A percentile compares a stretch with the other conserved stretches of the same genome.
Evolutionary conservation across 2,113 vertebrate species (phyloP).

Genomic region (Shinisaurus crocodilurus): DNA sequence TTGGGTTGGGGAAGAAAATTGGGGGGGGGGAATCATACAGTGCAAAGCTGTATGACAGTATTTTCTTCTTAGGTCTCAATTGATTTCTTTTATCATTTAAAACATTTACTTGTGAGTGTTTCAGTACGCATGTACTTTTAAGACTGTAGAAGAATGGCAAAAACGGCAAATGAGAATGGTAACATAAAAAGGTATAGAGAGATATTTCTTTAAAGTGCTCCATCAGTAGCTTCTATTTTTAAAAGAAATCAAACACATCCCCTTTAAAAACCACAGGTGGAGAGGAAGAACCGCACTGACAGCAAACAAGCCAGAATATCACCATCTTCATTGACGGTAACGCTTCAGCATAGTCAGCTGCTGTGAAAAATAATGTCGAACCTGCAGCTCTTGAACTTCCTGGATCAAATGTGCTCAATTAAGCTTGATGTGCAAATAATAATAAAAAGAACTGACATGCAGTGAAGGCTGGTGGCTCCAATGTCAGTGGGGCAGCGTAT

Average conservation of each 20-base stretch:
- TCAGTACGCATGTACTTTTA: not conserved
- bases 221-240: not conserved
- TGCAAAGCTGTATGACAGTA: not conserved
- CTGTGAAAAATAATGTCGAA: not conserved
- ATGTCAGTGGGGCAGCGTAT: no score
- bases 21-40: not conserved
- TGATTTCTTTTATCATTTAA: not conserved
- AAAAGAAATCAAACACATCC: not conserved
- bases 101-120: not conserved
- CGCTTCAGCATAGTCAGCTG: not conserved
- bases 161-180: not conserved
- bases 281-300: not conserved
- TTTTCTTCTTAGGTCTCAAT: not conserved
- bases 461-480: no score
- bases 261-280: not conserved
- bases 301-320: not conserved
- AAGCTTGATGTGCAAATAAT: conserved; percentile 39
- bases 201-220: not conserved
- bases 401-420: conserved; percentile 21
- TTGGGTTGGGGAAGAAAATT: no score
- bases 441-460: not conserved
- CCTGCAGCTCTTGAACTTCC: not conserved
- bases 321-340: not conserved
- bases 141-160: not conserved
- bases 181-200: not conserved